Evolutionary conservation across 2,797 vertebrate species (phyloP).

Genomic region (Delichon dasypus): DNA sequence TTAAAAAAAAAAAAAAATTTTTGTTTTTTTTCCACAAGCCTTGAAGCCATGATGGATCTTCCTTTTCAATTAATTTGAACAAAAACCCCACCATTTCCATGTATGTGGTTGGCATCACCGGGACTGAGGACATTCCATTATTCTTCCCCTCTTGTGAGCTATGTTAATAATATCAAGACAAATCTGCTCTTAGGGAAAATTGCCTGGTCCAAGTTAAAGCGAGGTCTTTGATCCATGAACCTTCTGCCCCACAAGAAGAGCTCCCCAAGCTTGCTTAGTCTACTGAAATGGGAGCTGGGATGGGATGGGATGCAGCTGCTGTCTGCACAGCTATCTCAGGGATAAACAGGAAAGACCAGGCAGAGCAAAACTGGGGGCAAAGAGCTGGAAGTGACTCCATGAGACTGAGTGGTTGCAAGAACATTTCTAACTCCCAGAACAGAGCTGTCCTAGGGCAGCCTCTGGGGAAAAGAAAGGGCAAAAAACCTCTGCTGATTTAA

Average conservation of each 20-base stretch:
- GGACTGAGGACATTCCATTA: neutral
- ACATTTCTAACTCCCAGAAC: neutral
- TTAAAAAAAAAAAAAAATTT: neutral
- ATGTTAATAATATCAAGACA: constrained; percentile 10
- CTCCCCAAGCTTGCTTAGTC: constrained; percentile 2
- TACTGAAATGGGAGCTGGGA: neutral
- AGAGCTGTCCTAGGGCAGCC: neutral
- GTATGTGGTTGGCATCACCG: neutral
- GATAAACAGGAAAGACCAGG: neutral
- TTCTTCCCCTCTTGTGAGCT: neutral
- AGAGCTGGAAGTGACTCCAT: neutral
- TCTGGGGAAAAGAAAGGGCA: neutral
- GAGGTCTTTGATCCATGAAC: constrained; percentile 50
- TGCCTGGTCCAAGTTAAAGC: neutral
- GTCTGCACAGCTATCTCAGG: constrained; percentile 3
- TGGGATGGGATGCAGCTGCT: constrained; percentile 30
- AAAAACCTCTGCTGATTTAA: neutral
- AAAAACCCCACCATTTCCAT: neutral
- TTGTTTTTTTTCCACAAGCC: neutral
- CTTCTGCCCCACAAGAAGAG: neutral
- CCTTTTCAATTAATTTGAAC: neutral
- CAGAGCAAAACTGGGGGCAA: neutral
- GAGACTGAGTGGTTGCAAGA: neutral
- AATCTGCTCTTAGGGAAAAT: constrained; percentile 7
- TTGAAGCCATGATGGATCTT: constrained; percentile 7